Evolutionary conservation across 2,797 vertebrate species (phyloP), one percentile per base, ranked within the genome.

Genomic region (Coendou prehensilis): DNA sequence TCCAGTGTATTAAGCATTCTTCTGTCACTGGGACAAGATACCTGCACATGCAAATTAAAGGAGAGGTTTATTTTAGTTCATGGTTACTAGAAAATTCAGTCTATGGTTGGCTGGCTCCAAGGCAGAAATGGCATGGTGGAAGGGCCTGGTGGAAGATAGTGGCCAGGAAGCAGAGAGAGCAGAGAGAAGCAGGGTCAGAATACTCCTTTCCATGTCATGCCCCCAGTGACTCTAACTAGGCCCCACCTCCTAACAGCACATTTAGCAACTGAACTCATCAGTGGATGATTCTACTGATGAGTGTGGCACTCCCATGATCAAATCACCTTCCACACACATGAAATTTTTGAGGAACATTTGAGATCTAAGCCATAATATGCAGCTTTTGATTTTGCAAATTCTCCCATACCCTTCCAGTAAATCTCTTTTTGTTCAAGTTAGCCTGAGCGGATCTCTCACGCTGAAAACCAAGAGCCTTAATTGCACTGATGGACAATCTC

Each of bases 381-480:
- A 50, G 28, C 45, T 13, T 92, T 90, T 80, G 63, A 64, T 75
- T 87, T 83, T 92, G 69, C 33, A 47, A 84, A 81, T 41, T 56
- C 20, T 80, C 26, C 26, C 10, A 26, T 59, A 57, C 37, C 14
- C 7, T 84, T 69, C 64, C 52, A 73, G 41, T 76, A 69, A 52
- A 23, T 71, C 79, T 71, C 33, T 20, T 18, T 82, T 69, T 30
- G 9, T 14, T 61, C 76, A 64, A 61, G 8, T 64, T 67, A 79
- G 67, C 57, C 61, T n/a, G 41, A 89, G 47, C 61, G 56, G 71
- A 76, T 87, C 95, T 93, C 89, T 93, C 73, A 85, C 47, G 33
- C 20, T 81, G 78, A 85, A 33, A 50, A 69, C 23, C 33, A 87
- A 22, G 18, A 91, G 52, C 4, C 47, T 93, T 89, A 5, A 47